These are phyloP conservation scores for Tanytarsus gracilentus DNA, from an alignment of 2,888 invertebrate genomes.

Conservation along the genomic window DNA sequence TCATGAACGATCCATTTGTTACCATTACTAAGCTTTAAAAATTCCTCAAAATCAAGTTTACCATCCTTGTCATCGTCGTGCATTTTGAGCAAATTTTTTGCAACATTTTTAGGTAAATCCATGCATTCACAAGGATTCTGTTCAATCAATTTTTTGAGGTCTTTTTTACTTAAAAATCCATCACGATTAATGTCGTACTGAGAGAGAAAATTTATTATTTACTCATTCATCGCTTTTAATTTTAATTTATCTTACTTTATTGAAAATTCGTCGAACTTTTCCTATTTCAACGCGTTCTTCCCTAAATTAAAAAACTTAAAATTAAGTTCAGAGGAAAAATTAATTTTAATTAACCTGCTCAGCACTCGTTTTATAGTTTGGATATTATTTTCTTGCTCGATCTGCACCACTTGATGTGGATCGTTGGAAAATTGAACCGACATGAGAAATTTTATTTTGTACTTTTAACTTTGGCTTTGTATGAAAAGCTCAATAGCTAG, in stretches of 20 bases:
- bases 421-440: conserved; percentile 16
- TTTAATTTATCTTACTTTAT: conserved; percentile 1
- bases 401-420: conserved; percentile 16
- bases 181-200: conserved; percentile 65
- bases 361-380: conserved; percentile 16
- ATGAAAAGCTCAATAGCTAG: no score
- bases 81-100: conserved; percentile 55
- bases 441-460: neutral
- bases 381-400: neutral
- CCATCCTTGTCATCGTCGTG: conserved; percentile 57
- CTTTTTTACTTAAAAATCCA: conserved; percentile 57
- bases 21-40: conserved; percentile 51
- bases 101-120: conserved; percentile 59
- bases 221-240: neutral
- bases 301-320: conserved; percentile 18
- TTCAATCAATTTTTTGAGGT: conserved; percentile 46
- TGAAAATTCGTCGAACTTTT: conserved; percentile 13
- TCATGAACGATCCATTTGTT: conserved; percentile 45
- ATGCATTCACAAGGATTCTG: conserved; percentile 38
- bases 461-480: neutral
- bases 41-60: conserved; percentile 57
- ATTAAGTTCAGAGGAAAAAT: conserved; percentile 7
- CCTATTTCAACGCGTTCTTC: conserved; percentile 11
- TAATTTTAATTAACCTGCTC: conserved; percentile 13
- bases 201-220: conserved; percentile 32